Evolutionary conservation across 2,797 vertebrate species (phyloP), one percentile per base, ranked within the genome.

Genomic region (Acanthurus leucopareius): DNA sequence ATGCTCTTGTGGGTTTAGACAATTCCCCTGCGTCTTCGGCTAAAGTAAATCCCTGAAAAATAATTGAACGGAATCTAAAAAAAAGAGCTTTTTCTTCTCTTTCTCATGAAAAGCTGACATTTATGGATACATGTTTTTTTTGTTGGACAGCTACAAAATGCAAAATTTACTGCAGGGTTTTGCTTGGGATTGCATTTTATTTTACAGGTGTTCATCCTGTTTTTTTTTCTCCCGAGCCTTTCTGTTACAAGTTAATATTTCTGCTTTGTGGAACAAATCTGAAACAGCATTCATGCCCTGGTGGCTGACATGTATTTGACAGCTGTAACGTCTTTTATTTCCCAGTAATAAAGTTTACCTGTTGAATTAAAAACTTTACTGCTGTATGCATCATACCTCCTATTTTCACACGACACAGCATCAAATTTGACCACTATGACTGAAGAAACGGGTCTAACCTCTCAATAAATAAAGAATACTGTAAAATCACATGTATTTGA

Each of bases 101-200:
- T 32, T 32, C 32, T 56, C 22, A 32, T 56, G 25, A 56, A n/a
- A 35, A n/a, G 35, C 3, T 54, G 53, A 28, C 15, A 1, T 40
- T 59, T 59, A 15, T 14, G 35, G 54, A 35, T 19, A 35, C 17
- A 7, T n/a, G 32, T 4, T 22, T 25, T 25, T 44, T 61, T 5
- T 2, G 28, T 5, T 40, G 35, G 48, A 42, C 49, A 11, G n/a
- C 6, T 6, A 51, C 32, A 20, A 49, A 71, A 59, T 60, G 7
- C 42, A 28, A 2, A 14, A 54, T 51, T 58, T 57, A 22, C 19
- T 58, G 52, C 19, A 48, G 63, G 17, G 16, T 3, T 57, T 35
- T 58, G 20, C 42, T 35, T 51, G 51, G 17, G 22, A 76, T 54
- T 49, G 9, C 19, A 52, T 45, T 32, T n/a, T 14, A 63, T 63